Evolutionary conservation across 2,888 invertebrate species (phyloP), one percentile per base, ranked within the genome.

Genomic region (Noctua janthina): DNA sequence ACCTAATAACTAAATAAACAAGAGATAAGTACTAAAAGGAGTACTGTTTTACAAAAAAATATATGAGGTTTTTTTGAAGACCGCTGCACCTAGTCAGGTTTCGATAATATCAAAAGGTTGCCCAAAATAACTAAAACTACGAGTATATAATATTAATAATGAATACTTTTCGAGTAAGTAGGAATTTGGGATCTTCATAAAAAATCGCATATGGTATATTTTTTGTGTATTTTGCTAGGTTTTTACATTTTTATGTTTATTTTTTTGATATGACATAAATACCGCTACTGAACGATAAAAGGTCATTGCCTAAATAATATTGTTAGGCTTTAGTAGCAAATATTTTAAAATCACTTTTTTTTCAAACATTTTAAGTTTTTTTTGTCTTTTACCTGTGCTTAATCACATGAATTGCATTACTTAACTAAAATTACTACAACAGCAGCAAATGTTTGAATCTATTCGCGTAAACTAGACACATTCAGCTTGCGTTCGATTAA

Each of bases 141-240:
- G 82, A 88, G 84, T 90, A 89, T 81, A 87, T 71, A 74, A 84
- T 68, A 79, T 67, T 73, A 68, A 73, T 70, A 67, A 70, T 43
- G 74, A 88, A 82, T 79, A 76, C 73, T 76, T 85, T 85, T 89
- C 85, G 84, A 86, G 80, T 85, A 87, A 84, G 15, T 80, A 76
- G 82, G 78, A 77, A 74, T 86, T 74, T 82, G 43, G 23, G 39
- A 83, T 88, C 92, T 91, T 91, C 91, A 92, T 91, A 93, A 93
- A 93, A 93, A 92, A 92, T 87, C 89, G 87, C 88, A 91, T 89
- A 87, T 69, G 76, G 79, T 89, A 66, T 80, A 78, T 91, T 92
- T 94, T 96, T 96, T 96, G 95, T 94, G 92, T 89, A 91, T 95
- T 95, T 96, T 95, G 90, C 92, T 92, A 92, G 79, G 83, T 94